Conservation (phyloP, 92 coral and sea anemone species). For the Metridium senile region DNA sequence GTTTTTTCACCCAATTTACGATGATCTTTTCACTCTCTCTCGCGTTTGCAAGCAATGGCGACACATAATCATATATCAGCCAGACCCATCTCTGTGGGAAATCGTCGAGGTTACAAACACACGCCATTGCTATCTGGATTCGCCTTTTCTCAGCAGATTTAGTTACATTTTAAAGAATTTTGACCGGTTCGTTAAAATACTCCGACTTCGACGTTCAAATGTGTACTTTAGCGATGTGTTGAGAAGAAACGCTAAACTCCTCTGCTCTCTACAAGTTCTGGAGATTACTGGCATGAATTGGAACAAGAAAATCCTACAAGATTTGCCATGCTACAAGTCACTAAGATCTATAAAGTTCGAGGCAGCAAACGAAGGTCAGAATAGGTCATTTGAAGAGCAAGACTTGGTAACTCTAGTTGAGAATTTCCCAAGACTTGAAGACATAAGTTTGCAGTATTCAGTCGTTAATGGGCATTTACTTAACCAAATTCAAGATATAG, state of each 20-base stretch:
- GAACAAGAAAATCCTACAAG: slow-evolving; percentile 60
- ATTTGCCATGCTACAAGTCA: slow-evolving; percentile 62
- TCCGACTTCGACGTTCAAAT: slow-evolving; percentile 72
- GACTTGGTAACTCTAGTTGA: slow-evolving; percentile 58
- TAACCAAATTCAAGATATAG: slow-evolving; percentile 38
- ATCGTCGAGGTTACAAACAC: slow-evolving; percentile 53
- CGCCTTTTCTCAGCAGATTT: slow-evolving; percentile 58
- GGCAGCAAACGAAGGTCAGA: slow-evolving; percentile 33
- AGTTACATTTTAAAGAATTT: slow-evolving; percentile 39
- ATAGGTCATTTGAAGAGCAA: slow-evolving; percentile 34
- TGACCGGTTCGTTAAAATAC: slow-evolving; percentile 48
- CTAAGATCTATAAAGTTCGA: slow-evolving; percentile 52
- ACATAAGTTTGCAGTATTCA: slow-evolving; percentile 63
- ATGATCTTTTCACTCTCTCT: slow-evolving; percentile 59
- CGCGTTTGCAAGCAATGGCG: slow-evolving; percentile 78
- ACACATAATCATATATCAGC: slow-evolving; percentile 45
- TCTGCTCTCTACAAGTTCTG: slow-evolving; percentile 52
- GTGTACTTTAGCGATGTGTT: slow-evolving; percentile 60
- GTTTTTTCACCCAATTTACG: slow-evolving; percentile 72
- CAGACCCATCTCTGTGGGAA: slow-evolving; percentile 83
- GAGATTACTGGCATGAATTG: slow-evolving; percentile 72
- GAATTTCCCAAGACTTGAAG: slow-evolving; percentile 56
- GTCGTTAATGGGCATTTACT: slow-evolving; percentile 47
- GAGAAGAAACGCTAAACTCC: slow-evolving; percentile 18
- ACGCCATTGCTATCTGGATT: slow-evolving; percentile 62